These are phyloP conservation scores for Centropus unirufus DNA, from an alignment of 2,113 vertebrate genomes.

Conservation along the genomic window DNA sequence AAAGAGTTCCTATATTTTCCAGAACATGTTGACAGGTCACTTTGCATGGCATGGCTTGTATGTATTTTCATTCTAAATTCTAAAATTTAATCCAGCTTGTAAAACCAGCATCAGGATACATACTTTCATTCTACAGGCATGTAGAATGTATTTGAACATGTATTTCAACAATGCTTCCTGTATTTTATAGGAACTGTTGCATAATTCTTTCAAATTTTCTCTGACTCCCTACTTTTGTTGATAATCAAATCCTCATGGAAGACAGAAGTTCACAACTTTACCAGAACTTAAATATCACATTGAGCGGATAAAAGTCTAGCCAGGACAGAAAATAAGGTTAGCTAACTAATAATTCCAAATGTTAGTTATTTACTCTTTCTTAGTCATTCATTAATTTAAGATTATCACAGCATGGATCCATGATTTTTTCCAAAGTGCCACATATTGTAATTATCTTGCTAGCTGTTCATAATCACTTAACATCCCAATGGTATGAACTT, in stretches of 20 bases:
- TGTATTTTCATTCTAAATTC: background rate
- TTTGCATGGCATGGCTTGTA: background rate
- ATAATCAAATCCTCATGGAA: background rate
- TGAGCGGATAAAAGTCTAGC: background rate
- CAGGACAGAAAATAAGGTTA: background rate
- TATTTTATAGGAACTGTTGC: background rate
- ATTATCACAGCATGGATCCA: background rate
- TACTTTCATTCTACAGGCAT: background rate
- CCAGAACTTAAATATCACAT: background rate
- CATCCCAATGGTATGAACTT: background rate
- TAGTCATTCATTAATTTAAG: background rate
- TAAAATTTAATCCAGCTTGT: background rate
- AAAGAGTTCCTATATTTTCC: background rate
- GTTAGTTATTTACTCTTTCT: background rate
- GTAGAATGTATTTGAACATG: background rate
- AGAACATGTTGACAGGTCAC: background rate
- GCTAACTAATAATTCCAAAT: background rate
- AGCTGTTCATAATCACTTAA: background rate
- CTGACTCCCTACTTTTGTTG: background rate
- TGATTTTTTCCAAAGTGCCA: background rate
- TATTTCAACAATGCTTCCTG: background rate
- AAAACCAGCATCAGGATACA: background rate
- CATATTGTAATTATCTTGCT: background rate
- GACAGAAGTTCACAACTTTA: background rate
- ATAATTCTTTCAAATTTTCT: background rate